A percentile compares a stretch with the other conserved stretches of the same genome.
These are phyloP conservation scores for Agrotis segetum DNA, from an alignment of 2,888 invertebrate genomes.

Conservation along the genomic window DNA sequence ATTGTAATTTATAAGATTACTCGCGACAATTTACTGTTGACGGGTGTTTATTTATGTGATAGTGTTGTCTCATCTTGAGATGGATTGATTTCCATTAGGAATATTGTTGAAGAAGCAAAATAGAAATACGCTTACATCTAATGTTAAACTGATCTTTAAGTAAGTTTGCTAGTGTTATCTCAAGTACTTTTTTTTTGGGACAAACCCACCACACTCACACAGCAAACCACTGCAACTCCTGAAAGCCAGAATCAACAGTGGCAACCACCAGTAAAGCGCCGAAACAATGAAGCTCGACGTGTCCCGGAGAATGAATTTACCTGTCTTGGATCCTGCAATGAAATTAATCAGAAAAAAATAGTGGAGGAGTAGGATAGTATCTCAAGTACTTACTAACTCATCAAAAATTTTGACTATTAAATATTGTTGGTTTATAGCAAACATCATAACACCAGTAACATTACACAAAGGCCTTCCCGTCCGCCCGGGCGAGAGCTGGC, in stretches of 20 bases:
- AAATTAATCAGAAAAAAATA: too few species aligned
- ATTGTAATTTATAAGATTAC: constrained; percentile 60
- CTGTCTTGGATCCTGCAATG: too few species aligned
- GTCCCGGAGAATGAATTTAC: too few species aligned
- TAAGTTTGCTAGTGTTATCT: not conserved
- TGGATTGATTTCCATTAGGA: constrained; percentile 2
- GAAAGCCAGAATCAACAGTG: too few species aligned
- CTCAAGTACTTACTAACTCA: constrained; percentile 1
- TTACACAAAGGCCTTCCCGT: constrained; percentile 13
- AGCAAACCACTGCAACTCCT: too few species aligned
- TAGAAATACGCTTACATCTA: not conserved
- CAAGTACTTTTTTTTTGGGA: too few species aligned
- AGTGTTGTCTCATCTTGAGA: not conserved
- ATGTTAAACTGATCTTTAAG: not conserved
- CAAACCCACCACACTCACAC: too few species aligned
- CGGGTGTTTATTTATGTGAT: constrained; percentile 37
- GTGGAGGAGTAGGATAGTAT: too few species aligned
- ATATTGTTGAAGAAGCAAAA: not conserved
- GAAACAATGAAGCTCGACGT: too few species aligned
- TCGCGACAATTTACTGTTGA: constrained; percentile 43
- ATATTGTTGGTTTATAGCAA: not conserved
- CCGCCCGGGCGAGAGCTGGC: constrained; percentile 21
- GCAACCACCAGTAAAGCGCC: too few species aligned
- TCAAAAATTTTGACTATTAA: not conserved
- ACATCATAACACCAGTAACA: constrained; percentile 5